Base-by-base conservation (phyloP, 1,140 invertebrate genomes). In the Drosophila simulans region DNA sequence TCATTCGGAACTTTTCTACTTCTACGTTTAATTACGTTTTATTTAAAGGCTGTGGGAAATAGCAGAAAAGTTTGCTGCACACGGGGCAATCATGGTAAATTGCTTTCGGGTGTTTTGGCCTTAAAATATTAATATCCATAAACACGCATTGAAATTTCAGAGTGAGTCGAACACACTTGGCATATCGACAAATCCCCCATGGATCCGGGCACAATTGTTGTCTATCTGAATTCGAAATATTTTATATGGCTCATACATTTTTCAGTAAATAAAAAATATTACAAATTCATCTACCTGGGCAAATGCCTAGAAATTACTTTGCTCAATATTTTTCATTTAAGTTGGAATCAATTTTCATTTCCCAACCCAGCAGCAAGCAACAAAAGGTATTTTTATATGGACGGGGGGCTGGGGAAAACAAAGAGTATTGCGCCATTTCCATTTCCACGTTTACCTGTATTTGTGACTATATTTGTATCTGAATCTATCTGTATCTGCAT, bases 341-440 rank as follows among this genome's bases (percentile, higher is more conserved):
- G 56, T 77, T 70, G 40, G 46, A 88, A 88, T 88, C 83, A 89
- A 88, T 86, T 88, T 85, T 60, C 62, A 82, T 83, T 86, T 83
- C 51, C 51, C 58, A 86, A 75, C 40, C 63, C 63, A 17, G 31
- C 7, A 10, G 20, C 52, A 55, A 3, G 20, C 52, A 55, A 53
- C 39, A 56, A 59, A 48, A 20, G 13, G 15, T 43, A 25, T 54
- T 22, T 64, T 22, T n/a, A 5, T 34, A 5, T 8, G 22, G 34
- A 13, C 4, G 37, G 12, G 12, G 12, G 13, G 7, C 8, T 0
- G 31, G 34, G 11, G 68, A 78, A 76, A 76, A 71, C 57, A 80
- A 72, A 77, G 57, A 43, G 57, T 59, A 55, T 37, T 48, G n/a
- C 12, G 1, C 55, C 37, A 58, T 56, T 49, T 55, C 42, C 68